Percentiles rank a stretch among this genome's conserved stretches.
These are phyloP conservation scores for Palythoa caribaeorum DNA, from an alignment of 92 coral and sea anemone genomes.

Conservation along the genomic window DNA sequence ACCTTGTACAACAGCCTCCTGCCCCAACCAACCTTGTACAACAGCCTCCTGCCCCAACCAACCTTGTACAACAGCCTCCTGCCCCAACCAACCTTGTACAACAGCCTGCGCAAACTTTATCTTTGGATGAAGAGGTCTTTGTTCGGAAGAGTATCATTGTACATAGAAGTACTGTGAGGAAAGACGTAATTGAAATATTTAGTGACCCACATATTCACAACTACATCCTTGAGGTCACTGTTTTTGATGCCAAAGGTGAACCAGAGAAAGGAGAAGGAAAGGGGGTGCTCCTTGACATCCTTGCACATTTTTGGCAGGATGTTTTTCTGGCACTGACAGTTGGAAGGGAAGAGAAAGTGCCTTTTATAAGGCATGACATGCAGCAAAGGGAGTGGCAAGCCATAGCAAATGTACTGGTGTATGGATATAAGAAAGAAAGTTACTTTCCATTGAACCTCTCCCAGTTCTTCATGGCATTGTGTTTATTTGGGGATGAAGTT, in stretches of 20 bases:
- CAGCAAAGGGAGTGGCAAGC: constrained; percentile 54
- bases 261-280: constrained; percentile 59
- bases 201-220: constrained; percentile 22
- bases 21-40: too few relatives aligned
- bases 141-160: not conserved
- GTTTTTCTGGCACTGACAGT: constrained; percentile 29
- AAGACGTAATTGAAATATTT: constrained; percentile 43
- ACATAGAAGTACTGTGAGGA: constrained; percentile 44
- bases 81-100: not conserved
- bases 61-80: too few relatives aligned
- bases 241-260: constrained; percentile 26
- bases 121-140: too few relatives aligned
- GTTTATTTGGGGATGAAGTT: constrained; percentile 47
- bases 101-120: too few relatives aligned
- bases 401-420: constrained; percentile 19
- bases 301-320: constrained; percentile 46
- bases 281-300: constrained; percentile 34
- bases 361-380: constrained; percentile 43
- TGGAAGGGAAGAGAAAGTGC: constrained; percentile 40
- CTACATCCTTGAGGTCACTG: constrained; percentile 30
- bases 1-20: too few relatives aligned
- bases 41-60: too few relatives aligned
- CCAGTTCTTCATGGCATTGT: not conserved
- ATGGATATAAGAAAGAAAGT: constrained; percentile 7
- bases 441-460: too few relatives aligned